Conservation (phyloP, 2,113 vertebrate species). For the Chascanopsetta lugubris region DNA sequence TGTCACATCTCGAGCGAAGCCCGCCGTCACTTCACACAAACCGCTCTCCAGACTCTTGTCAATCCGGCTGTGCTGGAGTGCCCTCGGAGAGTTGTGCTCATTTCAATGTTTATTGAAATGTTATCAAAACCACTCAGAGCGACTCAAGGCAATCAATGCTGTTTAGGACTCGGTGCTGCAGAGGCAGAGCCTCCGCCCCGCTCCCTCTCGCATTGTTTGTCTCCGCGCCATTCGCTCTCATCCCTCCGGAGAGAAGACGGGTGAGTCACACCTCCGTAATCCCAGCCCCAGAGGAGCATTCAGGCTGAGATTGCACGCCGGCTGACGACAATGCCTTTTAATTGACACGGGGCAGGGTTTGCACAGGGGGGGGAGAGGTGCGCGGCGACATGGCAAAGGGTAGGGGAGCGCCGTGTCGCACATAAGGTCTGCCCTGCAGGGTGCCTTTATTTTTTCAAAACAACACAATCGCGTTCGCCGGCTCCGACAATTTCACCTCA, state of each 20-base stretch:
- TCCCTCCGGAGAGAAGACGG: slow-evolving; percentile 43
- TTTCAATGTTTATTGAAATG: slow-evolving; percentile 80
- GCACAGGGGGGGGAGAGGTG: slow-evolving; percentile 26
- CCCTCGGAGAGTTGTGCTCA: slow-evolving; percentile 61
- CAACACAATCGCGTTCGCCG: slow-evolving; percentile 19
- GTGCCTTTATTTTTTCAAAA: slow-evolving; percentile 30
- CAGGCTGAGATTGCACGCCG: slow-evolving; percentile 46
- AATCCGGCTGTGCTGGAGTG: slow-evolving; percentile 47
- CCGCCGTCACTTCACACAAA: slow-evolving; percentile 20
- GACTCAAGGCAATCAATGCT: slow-evolving; percentile 69
- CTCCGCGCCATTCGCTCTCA: slow-evolving; percentile 45
- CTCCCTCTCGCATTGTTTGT: slow-evolving; percentile 57
- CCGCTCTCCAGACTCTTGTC: slow-evolving; percentile 45
- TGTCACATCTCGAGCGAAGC: slow-evolving; percentile 10
- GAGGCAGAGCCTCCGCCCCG: slow-evolving; percentile 27
- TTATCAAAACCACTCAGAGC: slow-evolving; percentile 77
- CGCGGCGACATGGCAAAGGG: slow-evolving; percentile 8
- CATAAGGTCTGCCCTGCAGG: slow-evolving; percentile 35
- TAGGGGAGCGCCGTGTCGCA: slow-evolving; percentile 19
- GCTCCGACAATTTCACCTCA: slow-evolving; percentile 1
- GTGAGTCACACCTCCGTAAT: slow-evolving; percentile 59
- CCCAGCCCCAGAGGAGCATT: slow-evolving; percentile 32
- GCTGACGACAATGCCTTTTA: slow-evolving; percentile 58
- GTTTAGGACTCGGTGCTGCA: slow-evolving; percentile 56
- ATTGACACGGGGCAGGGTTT: slow-evolving; percentile 56